These are phyloP conservation scores for Neodon shergylaensis DNA, from an alignment of 2,113 vertebrate species.

Conservation along the genomic window DNA sequence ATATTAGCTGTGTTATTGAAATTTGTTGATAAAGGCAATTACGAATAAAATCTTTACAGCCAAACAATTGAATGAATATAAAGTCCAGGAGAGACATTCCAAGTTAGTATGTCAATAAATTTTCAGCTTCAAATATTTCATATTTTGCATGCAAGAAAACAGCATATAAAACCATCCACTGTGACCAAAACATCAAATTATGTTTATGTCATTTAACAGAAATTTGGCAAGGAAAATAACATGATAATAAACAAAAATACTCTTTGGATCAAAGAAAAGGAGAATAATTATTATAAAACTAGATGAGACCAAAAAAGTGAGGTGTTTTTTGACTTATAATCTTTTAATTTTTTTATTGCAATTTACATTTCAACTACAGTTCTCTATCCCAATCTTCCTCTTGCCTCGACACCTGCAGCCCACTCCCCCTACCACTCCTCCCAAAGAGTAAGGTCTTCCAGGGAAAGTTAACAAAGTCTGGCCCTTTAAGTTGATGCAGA, in stretches of 20 bases:
- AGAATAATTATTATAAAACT: neutral
- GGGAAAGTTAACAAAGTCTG: too few species aligned
- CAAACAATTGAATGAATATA: neutral
- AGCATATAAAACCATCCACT: neutral
- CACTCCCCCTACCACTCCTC: too few species aligned
- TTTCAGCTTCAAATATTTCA: neutral
- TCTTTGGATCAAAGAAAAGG: neutral
- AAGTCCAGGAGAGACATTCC: neutral
- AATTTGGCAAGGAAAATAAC: constrained; percentile 11
- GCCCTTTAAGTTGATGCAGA: too few species aligned
- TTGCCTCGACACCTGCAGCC: too few species aligned
- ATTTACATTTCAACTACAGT: too few species aligned
- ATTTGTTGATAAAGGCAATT: neutral
- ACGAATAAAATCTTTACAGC: neutral
- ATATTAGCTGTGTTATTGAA: neutral
- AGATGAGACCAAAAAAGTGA: neutral
- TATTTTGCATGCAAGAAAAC: neutral
- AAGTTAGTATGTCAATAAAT: neutral
- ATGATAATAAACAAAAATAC: neutral
- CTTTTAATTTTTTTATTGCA: too few species aligned
- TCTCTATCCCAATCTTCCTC: too few species aligned
- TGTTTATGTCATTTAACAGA: constrained; percentile 4
- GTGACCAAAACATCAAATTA: neutral
- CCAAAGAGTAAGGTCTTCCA: too few species aligned
- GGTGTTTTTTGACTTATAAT: neutral